Base-by-base conservation (phyloP, 2,113 vertebrate genomes). In the Athene cunicularia region DNA sequence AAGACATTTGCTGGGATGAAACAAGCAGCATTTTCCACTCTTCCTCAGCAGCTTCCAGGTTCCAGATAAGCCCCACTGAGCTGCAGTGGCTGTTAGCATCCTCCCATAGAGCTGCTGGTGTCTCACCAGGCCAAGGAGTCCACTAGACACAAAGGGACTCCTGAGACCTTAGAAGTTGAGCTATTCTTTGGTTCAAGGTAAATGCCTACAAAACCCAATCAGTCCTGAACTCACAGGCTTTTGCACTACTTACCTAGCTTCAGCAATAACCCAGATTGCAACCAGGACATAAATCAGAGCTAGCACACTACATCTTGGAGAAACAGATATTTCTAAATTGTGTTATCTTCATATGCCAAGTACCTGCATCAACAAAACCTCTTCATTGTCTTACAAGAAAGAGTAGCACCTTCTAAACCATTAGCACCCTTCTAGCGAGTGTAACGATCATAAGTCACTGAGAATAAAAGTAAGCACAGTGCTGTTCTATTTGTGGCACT, bases 401-500 rank as follows among this genome's bases (percentile, higher is more conserved):
- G 83, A 83, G 83, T 70, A 86, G 43, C 81, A 91, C 68, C 76
- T 91, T 85, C 86, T 91, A 96, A 88, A 95, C 62, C 88, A 92
- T 90, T 81, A 97, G 83, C 83, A 92, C 88, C 74, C 96, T 94
- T 66, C 92, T 53, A 90, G 55, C 62, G 58, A 76, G 43, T 4
- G 17, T 74, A 87, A 33, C 77, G 64, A 63, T 1, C 52, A 74
- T 86, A 95, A 95, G 35, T 81, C 95, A 92, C 91, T 89, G 75
- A 88, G 80, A 84, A 94, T 60, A 58, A 91, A 94, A 96, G 80
- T 72, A 91, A 93, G 96, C 88, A 74, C 67, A 90, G 95, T 28
- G 72, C 76, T 68, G 67, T 84, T 90, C 93, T 45, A 95, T 95
- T 96, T 97, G 79, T 95, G 93, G 95, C 94, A 96, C 90, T 94